Percentiles rank a stretch among this genome's conserved stretches.
phyloP scores from a whole-genome alignment of 2,797 vertebrate genomes.

The Calcarius lapponicus region DNA sequence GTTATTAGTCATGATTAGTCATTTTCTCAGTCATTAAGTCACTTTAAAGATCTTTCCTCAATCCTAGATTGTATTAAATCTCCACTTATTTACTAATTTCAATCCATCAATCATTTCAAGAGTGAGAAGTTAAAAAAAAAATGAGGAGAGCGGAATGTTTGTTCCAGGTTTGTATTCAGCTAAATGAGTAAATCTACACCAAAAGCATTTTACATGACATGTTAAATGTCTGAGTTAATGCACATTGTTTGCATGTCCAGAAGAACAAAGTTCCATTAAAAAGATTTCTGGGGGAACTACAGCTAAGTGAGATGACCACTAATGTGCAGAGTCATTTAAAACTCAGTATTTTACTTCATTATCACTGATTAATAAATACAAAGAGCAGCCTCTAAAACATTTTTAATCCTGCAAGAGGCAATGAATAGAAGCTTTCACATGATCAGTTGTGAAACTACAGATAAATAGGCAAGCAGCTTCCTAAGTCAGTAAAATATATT shows the following conservation, averaged over 20 bases:
- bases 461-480: conserved; percentile 11
- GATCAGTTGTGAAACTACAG: conserved; percentile 5
- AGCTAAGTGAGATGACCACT: neutral
- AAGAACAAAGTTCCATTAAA: neutral
- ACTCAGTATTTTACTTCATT: neutral
- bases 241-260: neutral
- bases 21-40: conserved; percentile 32
- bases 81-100: conserved; percentile 30
- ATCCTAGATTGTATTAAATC: neutral
- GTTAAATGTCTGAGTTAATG: neutral
- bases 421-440: neutral
- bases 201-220: neutral
- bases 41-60: conserved; percentile 24
- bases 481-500: conserved; percentile 5
- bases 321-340: neutral
- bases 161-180: neutral
- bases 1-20: conserved; percentile 38
- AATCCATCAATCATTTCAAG: neutral
- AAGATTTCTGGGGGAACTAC: neutral
- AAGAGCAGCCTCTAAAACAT: neutral
- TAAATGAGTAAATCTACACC: neutral
- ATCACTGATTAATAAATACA: neutral
- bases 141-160: neutral
- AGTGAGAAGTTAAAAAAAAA: neutral
- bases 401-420: neutral